Conservation (phyloP, 2,797 vertebrate genomes). For the Aratinga solstitialis region DNA sequence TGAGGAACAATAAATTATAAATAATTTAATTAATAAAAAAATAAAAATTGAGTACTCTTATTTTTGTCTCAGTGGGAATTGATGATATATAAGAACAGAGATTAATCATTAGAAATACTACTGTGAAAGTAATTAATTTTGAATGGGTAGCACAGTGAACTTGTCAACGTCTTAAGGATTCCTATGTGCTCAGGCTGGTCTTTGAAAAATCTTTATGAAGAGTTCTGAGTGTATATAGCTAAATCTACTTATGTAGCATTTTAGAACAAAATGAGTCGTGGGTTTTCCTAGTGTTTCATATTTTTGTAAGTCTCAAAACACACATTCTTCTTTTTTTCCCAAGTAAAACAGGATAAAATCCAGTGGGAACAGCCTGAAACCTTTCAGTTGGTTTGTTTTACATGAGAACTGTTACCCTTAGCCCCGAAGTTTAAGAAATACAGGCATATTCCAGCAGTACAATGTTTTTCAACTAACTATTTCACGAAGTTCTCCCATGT, state of each 20-base stretch:
- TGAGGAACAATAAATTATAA: neutral
- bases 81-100: neutral
- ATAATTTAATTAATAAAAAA: neutral
- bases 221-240: neutral
- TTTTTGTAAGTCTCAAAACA: neutral
- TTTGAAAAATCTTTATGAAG: neutral
- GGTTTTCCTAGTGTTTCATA: neutral
- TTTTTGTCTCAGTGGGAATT: neutral
- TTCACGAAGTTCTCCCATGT: slow-evolving; percentile 1
- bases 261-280: neutral
- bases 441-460: neutral
- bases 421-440: neutral
- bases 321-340: neutral
- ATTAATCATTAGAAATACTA: neutral
- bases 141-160: neutral
- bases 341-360: neutral
- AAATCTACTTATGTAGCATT: neutral
- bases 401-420: slow-evolving; percentile 13
- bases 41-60: neutral
- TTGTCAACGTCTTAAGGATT: neutral
- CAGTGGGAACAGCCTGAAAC: neutral
- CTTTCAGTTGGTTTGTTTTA: slow-evolving; percentile 2
- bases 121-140: neutral
- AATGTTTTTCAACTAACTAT: neutral
- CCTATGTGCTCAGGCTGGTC: neutral